A percentile compares a stretch with the other conserved stretches of the same genome.
These are phyloP conservation scores for Leptothorax acervorum DNA, from an alignment of 2,888 invertebrate genomes.

Conservation along the genomic window DNA sequence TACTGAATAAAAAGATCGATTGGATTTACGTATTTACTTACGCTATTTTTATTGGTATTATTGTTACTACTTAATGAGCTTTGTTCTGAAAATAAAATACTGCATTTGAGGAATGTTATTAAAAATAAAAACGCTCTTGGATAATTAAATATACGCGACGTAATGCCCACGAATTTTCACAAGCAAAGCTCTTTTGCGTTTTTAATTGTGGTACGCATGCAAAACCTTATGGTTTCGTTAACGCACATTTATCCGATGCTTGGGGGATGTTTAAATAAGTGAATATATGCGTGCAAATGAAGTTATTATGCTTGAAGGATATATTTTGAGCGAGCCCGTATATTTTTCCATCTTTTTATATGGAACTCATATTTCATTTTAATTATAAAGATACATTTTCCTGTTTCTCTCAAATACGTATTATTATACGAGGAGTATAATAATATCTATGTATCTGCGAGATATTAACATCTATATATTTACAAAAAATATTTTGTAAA, in stretches of 20 bases:
- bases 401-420: not conserved
- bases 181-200: not conserved
- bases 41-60: not conserved
- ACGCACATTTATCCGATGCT: slow-evolving; percentile 10
- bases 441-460: not conserved
- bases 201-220: not conserved
- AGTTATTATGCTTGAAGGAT: slow-evolving; percentile 12
- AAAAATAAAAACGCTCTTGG: not conserved
- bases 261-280: slow-evolving; percentile 11
- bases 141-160: not conserved
- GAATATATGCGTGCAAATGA: slow-evolving; percentile 4
- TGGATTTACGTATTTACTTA: not conserved
- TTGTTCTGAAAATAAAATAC: not conserved
- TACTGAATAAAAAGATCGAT: not conserved
- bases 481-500: not conserved
- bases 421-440: not conserved
- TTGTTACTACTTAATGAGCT: not conserved
- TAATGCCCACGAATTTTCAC: not conserved
- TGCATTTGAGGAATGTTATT: not conserved
- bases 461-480: not conserved
- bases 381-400: slow-evolving; percentile 7
- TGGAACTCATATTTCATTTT: not conserved
- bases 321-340: slow-evolving; percentile 1
- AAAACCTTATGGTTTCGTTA: slow-evolving; percentile 19
- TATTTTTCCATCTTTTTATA: slow-evolving; percentile 2